Percentiles rank a stretch among this genome's conserved stretches.
phyloP scores from a whole-genome alignment of 2,888 invertebrate species.

The Hypercompe scribonia region DNA sequence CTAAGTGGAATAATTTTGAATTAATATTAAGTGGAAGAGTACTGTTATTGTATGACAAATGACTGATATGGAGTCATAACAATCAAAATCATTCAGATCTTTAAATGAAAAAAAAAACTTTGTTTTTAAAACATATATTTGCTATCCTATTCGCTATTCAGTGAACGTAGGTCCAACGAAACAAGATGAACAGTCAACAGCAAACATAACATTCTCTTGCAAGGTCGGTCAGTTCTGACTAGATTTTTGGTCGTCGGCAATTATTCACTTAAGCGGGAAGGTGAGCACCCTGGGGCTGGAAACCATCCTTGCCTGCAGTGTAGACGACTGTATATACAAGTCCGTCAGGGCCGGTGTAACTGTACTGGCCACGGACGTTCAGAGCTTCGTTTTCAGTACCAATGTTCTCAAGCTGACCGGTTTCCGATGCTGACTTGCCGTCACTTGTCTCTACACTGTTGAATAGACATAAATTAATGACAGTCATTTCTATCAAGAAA shows the following conservation, averaged over 20 bases:
- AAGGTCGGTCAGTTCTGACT: constrained; percentile 42
- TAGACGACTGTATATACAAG: constrained; percentile 78
- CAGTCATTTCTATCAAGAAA: background rate
- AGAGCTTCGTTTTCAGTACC: constrained; percentile 79
- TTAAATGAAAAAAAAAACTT: constrained; percentile 1
- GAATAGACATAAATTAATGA: constrained; percentile 10
- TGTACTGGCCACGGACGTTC: constrained; percentile 80
- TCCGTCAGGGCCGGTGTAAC: constrained; percentile 80
- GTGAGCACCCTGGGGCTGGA: constrained; percentile 75
- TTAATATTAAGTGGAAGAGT: no score
- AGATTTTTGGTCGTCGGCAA: constrained; percentile 28
- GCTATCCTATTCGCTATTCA: constrained; percentile 51
- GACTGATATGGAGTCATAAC: background rate
- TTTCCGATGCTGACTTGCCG: constrained; percentile 64
- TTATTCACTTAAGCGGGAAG: constrained; percentile 56
- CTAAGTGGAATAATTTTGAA: no score
- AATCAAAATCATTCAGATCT: background rate
- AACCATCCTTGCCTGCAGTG: constrained; percentile 84
- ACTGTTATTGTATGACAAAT: no score
- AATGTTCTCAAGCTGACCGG: constrained; percentile 73
- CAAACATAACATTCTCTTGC: constrained; percentile 29
- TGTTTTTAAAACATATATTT: constrained; percentile 51
- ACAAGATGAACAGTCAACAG: constrained; percentile 39
- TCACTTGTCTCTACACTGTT: constrained; percentile 72
- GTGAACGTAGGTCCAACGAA: constrained; percentile 43